Conservation (phyloP, 2,113 vertebrate species). For the Cygnus atratus region DNA sequence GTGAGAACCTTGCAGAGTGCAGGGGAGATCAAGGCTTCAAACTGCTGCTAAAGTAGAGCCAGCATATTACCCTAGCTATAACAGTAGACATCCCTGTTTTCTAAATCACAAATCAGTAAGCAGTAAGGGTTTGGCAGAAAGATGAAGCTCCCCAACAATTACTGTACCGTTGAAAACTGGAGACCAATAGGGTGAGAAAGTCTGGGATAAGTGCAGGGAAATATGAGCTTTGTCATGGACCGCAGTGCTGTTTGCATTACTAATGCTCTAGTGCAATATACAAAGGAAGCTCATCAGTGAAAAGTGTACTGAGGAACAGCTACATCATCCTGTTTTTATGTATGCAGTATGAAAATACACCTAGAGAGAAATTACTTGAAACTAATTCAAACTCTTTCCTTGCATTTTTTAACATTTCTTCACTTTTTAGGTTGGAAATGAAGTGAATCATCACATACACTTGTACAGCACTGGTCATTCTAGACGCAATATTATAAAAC, state of each 20-base stretch:
- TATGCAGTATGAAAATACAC: not conserved
- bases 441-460: not conserved
- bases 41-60: not conserved
- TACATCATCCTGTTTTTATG: not conserved
- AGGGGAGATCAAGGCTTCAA: not conserved
- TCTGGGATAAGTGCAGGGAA: accelerated
- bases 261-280: not conserved
- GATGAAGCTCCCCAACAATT: not conserved
- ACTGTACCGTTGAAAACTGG: not conserved
- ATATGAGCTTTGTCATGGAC: not conserved
- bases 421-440: not conserved
- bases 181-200: not conserved
- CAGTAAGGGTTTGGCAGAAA: not conserved
- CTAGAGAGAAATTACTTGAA: not conserved
- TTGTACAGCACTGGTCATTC: not conserved
- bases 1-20: not conserved
- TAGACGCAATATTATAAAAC: not conserved
- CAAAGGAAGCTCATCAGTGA: not conserved
- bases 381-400: not conserved
- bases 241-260: no score
- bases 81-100: not conserved
- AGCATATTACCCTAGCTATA: no score
- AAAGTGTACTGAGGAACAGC: not conserved
- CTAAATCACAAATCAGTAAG: not conserved
- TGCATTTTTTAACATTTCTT: not conserved